Evolutionary conservation across 2,113 vertebrate genomes (phyloP), one percentile per base, ranked within the genome.

Genomic region (Mormyrus lacerda): DNA sequence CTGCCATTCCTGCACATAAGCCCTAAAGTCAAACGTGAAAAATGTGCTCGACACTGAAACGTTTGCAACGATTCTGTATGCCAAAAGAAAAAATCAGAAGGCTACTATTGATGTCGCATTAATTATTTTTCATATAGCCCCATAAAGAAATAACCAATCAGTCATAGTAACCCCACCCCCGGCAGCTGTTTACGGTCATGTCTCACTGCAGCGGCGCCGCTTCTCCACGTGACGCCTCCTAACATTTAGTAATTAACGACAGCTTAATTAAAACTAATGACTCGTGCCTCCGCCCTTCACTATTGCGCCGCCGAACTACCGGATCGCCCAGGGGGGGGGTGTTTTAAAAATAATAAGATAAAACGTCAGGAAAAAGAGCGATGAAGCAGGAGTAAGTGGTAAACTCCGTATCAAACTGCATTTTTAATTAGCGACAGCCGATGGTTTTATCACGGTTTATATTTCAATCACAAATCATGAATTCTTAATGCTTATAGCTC

Each of bases 351-450:
- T 31, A 93, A 92, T 91, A 92, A 91, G 94, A 96, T 35, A 87
- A 51, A 87, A 87, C 85, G 93, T 92, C 93, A 93, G 94, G 94
- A 95, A 96, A 91, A 93, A 92, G 91, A 91, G 94, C 92, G 93
- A 95, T 92, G 93, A 95, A 94, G 93, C 94, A 91, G 86, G 92
- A 84, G 89, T 91, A 45, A 89, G 92, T 89, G 90, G 88, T 89
- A 92, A 93, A 92, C 91, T 92, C 88, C 96, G 94, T 95, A 95
- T 97, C 96, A 97, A 96, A 96, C 95, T 93, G 94, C 97, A 98
- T 98, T 97, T 97, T 97, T 97, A 98, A 99, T 97, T 97, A 95
- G 96, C 95, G 93, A 95, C 97, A 97, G 98, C 98, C 98, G 97
- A 98, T 98, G 88, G 91, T 93, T 95, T 96, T 94, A 93, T 94